phyloP scores from a whole-genome alignment of 2,888 invertebrate species.

The Megamerina dolium region DNA sequence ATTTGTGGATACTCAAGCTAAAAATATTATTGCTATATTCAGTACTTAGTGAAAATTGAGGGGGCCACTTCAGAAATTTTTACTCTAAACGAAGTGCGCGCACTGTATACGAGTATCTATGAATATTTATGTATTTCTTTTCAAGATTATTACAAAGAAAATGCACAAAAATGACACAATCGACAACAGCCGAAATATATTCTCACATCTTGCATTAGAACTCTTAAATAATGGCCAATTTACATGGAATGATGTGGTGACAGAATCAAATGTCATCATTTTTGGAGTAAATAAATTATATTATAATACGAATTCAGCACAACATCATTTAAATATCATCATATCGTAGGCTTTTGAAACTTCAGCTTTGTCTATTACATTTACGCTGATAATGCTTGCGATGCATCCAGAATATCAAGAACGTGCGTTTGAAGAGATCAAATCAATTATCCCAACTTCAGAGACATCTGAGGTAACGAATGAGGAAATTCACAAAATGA shows the following conservation, averaged over 20 bases:
- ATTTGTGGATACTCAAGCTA: too few relatives aligned
- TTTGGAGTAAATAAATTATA: conserved; percentile 12
- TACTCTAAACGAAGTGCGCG: too few relatives aligned
- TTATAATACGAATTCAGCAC: not conserved
- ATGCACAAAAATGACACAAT: too few relatives aligned
- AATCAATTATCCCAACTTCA: conserved; percentile 21
- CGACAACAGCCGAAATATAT: too few relatives aligned
- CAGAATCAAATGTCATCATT: conserved; percentile 18
- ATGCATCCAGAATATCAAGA: conserved; percentile 23
- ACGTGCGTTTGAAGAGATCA: conserved; percentile 21
- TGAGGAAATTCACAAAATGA: conserved; percentile 23
- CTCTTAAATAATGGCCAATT: too few relatives aligned
- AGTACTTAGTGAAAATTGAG: too few relatives aligned
- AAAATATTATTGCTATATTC: too few relatives aligned
- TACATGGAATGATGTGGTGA: conserved; percentile 18
- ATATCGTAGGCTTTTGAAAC: conserved; percentile 26
- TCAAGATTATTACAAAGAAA: too few relatives aligned
- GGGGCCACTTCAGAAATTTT: too few relatives aligned
- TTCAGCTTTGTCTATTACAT: conserved; percentile 19
- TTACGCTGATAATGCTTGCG: conserved; percentile 23
- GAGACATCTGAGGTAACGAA: conserved; percentile 20
- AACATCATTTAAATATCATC: not conserved
- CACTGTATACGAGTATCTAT: too few relatives aligned
- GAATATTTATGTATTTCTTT: too few relatives aligned
- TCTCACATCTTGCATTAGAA: too few relatives aligned